Evolutionary conservation across 2,113 vertebrate genomes (phyloP).

Genomic region (Pelmatolapia mariae): DNA sequence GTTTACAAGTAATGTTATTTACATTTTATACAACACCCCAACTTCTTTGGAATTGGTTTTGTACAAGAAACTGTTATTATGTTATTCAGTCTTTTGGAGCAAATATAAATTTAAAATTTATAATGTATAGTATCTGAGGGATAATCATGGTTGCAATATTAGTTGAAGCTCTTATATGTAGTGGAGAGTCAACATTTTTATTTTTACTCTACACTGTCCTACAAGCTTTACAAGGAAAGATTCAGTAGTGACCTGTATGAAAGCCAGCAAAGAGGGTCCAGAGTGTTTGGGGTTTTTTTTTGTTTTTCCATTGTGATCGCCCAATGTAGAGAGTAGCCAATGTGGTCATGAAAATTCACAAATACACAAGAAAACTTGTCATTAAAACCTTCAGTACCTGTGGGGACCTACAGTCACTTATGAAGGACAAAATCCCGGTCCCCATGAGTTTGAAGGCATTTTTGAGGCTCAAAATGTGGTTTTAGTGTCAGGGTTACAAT

Average conservation of each 20-base stretch:
- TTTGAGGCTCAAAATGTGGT: background rate
- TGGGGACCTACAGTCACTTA: fast-evolving
- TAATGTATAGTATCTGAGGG: background rate
- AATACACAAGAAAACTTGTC: background rate
- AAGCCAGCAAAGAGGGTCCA: background rate
- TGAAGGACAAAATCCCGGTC: fast-evolving
- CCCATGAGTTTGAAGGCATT: background rate
- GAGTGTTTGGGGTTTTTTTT: background rate
- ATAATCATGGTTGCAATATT: background rate
- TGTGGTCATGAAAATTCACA: background rate
- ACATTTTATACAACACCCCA: no score
- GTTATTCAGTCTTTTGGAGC: no score
- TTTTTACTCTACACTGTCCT: background rate
- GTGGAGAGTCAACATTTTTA: background rate
- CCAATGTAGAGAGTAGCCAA: background rate
- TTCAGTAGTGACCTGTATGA: fast-evolving
- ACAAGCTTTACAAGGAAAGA: background rate
- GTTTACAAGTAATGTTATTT: no score
- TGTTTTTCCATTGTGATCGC: fast-evolving
- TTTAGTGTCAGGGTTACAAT: background rate
- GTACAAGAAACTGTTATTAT: no score
- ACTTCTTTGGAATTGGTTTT: no score
- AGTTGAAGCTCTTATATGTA: fast-evolving
- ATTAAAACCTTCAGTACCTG: background rate
- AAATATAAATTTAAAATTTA: background rate